Conservation (phyloP, 2,113 vertebrate genomes). For the Ranitomeya variabilis region DNA sequence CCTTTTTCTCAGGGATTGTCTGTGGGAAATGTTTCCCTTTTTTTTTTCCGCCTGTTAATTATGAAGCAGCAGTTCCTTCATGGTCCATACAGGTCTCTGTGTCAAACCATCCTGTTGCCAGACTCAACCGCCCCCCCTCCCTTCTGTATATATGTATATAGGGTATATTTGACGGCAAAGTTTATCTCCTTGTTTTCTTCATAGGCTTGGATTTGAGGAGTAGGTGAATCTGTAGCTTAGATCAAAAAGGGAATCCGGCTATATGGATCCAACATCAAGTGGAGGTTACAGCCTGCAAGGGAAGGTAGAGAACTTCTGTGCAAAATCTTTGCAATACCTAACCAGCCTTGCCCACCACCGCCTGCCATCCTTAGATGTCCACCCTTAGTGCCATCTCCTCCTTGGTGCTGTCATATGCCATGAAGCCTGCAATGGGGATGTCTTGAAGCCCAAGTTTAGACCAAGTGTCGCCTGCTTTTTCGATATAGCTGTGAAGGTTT, state of each 20-base stretch:
- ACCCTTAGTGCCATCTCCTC: conserved; percentile 68
- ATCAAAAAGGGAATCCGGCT: conserved; percentile 65
- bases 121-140: conserved; percentile 62
- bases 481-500: conserved; percentile 72
- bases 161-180: conserved; percentile 49
- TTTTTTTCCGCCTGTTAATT: conserved; percentile 63
- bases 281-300: conserved; percentile 61
- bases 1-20: conserved; percentile 61
- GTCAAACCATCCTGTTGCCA: conserved; percentile 69
- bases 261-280: conserved; percentile 64
- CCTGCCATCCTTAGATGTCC: conserved; percentile 73
- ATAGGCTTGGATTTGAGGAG: neutral
- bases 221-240: conserved; percentile 53
- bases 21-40: conserved; percentile 30
- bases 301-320: conserved; percentile 73
- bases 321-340: conserved; percentile 66
- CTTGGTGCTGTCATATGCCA: conserved; percentile 55
- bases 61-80: conserved; percentile 64
- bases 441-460: conserved; percentile 62
- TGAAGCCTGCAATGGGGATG: conserved; percentile 58
- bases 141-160: conserved; percentile 23
- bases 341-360: conserved; percentile 71
- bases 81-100: conserved; percentile 70
- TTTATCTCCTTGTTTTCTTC: conserved; percentile 42
- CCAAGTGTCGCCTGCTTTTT: conserved; percentile 68